Conservation (phyloP, 2,113 vertebrate genomes). For the Leptodactylus fuscus region DNA sequence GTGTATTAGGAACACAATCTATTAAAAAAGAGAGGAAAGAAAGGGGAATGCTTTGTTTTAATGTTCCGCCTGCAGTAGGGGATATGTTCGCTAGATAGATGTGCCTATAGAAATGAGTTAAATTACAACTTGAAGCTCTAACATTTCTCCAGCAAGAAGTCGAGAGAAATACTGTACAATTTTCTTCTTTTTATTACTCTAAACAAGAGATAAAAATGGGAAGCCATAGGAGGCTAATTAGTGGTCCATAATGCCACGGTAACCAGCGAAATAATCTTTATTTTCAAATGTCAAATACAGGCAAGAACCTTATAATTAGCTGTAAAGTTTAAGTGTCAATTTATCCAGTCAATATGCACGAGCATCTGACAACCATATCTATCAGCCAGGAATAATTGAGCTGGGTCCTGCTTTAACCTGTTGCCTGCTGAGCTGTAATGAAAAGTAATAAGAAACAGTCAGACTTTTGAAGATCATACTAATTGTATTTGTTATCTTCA, state of each 20-base stretch:
- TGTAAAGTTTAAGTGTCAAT: constrained; percentile 60
- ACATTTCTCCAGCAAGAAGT: constrained; percentile 26
- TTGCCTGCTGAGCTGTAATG: neutral
- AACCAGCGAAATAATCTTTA: constrained; percentile 59
- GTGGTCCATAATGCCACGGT: constrained; percentile 56
- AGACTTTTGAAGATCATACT: neutral
- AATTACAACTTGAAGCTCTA: constrained; percentile 3
- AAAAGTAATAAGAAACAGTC: neutral
- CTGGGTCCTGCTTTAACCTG: constrained; percentile 25
- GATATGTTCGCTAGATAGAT: neutral
- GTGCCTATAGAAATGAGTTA: constrained; percentile 5
- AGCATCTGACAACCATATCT: constrained; percentile 57
- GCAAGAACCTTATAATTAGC: constrained; percentile 60
- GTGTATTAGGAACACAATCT: neutral
- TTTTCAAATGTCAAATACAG: constrained; percentile 59
- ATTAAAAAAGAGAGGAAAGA: neutral
- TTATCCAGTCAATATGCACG: constrained; percentile 56
- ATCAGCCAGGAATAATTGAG: constrained; percentile 30
- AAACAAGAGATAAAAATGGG: constrained; percentile 57
- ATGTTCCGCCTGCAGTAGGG: neutral
- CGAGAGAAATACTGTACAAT: constrained; percentile 42
- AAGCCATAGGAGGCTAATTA: constrained; percentile 57
- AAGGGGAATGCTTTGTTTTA: neutral
- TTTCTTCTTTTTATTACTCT: constrained; percentile 52
- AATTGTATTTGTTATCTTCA: neutral